Base-by-base conservation (phyloP, 2,113 vertebrate species). In the Sminthopsis crassicaudata region DNA sequence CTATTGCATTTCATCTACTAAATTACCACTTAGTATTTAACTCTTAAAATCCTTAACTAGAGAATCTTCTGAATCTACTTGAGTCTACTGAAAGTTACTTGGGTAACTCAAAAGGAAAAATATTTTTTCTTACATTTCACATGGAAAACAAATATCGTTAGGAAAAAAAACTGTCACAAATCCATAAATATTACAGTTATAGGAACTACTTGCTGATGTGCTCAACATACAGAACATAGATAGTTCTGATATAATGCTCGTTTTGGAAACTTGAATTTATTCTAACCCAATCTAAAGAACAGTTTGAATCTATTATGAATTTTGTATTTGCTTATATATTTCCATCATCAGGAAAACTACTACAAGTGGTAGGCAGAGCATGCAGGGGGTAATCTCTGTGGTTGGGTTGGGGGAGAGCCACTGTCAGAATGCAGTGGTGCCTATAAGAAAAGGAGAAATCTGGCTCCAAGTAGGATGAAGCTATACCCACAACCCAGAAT, bases 101-200 rank as follows among this genome's bases (percentile, higher is more conserved):
- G 93, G 93, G 26, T 57, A 91, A 57, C 93, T 60, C 89, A 55
- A n/a, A 93, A 57, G 52, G 92, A 94, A 95, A 96, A 89, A 36
- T 8, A 84, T 42, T 0, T 57, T 57, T 53, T 95, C 91, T 95
- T 12, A 55, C 22, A 67, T 36, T 24, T 60, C 30, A 67, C 3
- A 36, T 36, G 5, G 16, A 36, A 60, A 22, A 92, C 57, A 57
- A 51, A 90, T 95, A 91, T 91, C 52, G 88, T 52, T 93, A 84
- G 67, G 46, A 8, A 52, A 30, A 51, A 30, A 96, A 92, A 53
- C 67, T 42, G 7, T 42, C 67, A 84, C 19, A 42, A 23, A 23
- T 0, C 67, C 67, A 84, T 84, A 84, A 84, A 84, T 23, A 84
- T 84, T 84, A 76, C 30, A 84, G n/a, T 42, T 84, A 84, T 6